A percentile compares a stretch with the other conserved stretches of the same genome.
phyloP scores from a whole-genome alignment of 2,888 invertebrate species.

The Agrochola litura region DNA sequence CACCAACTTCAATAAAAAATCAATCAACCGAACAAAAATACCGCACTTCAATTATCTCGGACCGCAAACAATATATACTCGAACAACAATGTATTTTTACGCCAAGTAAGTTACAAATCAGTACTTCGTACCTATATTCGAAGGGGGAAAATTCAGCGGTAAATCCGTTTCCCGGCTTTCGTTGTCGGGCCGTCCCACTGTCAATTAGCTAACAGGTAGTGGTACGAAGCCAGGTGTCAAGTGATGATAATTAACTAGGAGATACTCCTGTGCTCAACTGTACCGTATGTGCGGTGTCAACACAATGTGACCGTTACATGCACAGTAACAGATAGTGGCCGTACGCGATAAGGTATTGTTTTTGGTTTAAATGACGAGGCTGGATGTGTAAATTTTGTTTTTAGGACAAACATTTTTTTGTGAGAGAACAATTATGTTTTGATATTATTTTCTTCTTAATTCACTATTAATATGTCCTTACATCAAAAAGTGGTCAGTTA shows the following conservation, averaged over 20 bases:
- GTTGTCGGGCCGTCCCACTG: constrained; percentile 81
- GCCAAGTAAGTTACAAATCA: constrained; percentile 57
- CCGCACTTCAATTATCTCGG: constrained; percentile 2
- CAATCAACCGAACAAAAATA: constrained; percentile 23
- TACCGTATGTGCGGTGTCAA: constrained; percentile 45
- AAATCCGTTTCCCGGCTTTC: constrained; percentile 79
- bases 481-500: too few species aligned
- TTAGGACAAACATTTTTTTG: background rate
- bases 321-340: constrained; percentile 13
- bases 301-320: constrained; percentile 47
- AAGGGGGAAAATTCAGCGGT: constrained; percentile 74
- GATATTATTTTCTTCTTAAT: background rate
- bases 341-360: background rate
- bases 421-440: background rate
- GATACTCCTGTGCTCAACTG: constrained; percentile 66
- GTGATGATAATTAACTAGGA: constrained; percentile 85
- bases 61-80: constrained; percentile 26
- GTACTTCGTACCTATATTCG: constrained; percentile 33
- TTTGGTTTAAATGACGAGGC: background rate
- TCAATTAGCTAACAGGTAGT: constrained; percentile 87
- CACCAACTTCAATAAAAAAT: background rate
- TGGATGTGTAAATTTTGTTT: background rate
- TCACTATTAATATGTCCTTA: background rate
- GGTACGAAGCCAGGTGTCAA: constrained; percentile 83
- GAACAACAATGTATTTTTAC: constrained; percentile 51